Conservation (phyloP, 2,797 vertebrate species). For the Odontamblyopus rebecca region DNA sequence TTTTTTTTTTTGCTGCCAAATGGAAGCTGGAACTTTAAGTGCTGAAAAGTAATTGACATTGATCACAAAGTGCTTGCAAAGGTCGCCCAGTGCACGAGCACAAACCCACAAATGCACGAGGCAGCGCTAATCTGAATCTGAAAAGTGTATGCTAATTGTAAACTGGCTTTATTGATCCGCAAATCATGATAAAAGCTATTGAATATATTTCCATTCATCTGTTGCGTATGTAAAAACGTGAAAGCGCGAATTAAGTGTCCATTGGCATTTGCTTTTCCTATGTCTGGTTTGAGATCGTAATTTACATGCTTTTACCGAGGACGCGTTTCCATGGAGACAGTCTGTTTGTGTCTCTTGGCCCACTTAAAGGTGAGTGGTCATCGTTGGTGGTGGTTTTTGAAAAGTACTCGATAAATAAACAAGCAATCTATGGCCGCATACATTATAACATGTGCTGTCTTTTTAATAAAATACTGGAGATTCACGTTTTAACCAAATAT, state of each 20-base stretch:
- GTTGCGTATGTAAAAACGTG: background rate
- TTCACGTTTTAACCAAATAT: too few species aligned
- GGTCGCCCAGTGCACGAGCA: slow-evolving; percentile 1
- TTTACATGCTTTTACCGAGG: slow-evolving; percentile 8
- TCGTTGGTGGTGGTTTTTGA: background rate
- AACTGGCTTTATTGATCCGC: slow-evolving; percentile 5
- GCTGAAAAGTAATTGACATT: slow-evolving; percentile 7
- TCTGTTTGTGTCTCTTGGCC: background rate
- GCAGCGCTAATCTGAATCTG: slow-evolving; percentile 2
- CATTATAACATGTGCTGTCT: background rate
- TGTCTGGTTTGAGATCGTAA: background rate
- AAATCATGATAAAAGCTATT: slow-evolving; percentile 1
- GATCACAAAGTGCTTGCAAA: slow-evolving; percentile 4
- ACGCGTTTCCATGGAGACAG: background rate
- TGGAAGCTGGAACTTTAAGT: slow-evolving; percentile 5
- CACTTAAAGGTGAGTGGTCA: slow-evolving; percentile 12
- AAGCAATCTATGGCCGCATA: background rate
- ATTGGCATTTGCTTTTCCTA: background rate
- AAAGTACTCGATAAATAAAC: background rate
- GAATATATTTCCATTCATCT: slow-evolving; percentile 5
- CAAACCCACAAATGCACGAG: background rate
- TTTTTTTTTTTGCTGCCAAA: background rate
- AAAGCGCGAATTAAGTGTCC: background rate
- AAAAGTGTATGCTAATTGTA: slow-evolving; percentile 12
- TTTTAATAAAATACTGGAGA: too few species aligned